Conservation (phyloP, 2,113 vertebrate species). For the Mionectes macconnelli region DNA sequence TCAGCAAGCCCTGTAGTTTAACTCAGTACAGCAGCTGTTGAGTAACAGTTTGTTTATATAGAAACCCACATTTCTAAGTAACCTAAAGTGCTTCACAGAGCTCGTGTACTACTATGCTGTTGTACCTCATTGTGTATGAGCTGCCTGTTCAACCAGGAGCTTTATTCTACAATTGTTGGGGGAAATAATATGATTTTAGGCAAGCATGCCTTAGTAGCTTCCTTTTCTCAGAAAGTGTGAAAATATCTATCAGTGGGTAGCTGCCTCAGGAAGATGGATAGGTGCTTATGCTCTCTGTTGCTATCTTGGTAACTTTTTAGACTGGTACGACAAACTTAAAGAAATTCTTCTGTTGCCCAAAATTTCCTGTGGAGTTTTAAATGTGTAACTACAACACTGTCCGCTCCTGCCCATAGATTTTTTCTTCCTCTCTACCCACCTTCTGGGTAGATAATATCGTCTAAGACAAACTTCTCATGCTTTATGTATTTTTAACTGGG, state of each 20-base stretch:
- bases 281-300: neutral
- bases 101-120: neutral
- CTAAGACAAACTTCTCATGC: neutral
- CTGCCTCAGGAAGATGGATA: neutral
- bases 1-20: neutral
- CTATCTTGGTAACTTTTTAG: neutral
- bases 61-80: neutral
- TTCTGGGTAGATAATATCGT: neutral
- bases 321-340: neutral
- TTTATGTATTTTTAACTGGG: neutral
- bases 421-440: neutral
- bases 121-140: neutral
- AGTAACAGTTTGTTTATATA: neutral
- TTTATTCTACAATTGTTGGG: neutral
- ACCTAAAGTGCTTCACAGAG: neutral
- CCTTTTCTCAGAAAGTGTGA: neutral
- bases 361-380: neutral
- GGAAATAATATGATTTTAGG: neutral
- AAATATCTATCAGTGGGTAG: neutral
- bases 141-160: neutral
- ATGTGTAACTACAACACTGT: neutral
- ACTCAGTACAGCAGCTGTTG: neutral
- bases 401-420: neutral
- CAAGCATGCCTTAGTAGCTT: neutral
- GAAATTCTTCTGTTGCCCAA: neutral